phyloP scores from a whole-genome alignment of 2,113 vertebrate genomes.

The Leptobrachium ailaonicum region DNA sequence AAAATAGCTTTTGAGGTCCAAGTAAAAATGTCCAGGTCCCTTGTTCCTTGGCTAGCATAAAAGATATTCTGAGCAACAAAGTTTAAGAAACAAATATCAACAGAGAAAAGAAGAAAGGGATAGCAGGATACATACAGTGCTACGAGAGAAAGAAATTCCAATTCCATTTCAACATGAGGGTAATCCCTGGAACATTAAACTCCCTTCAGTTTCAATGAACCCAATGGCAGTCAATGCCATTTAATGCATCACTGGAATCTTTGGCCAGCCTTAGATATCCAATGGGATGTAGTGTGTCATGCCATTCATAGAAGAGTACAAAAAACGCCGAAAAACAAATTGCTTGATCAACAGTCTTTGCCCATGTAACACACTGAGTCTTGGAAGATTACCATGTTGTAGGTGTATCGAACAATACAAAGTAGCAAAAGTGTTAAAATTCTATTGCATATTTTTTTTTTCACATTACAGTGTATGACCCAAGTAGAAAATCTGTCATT shows the following conservation, averaged over 20 bases:
- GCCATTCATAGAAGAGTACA: slow-evolving; percentile 79
- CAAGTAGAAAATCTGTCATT: no score
- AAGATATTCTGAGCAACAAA: slow-evolving; percentile 95
- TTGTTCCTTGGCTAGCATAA: slow-evolving; percentile 98
- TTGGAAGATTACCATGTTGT: no score
- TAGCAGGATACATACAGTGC: slow-evolving; percentile 61
- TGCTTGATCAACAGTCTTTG: no score
- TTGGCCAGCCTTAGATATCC: slow-evolving; percentile 54
- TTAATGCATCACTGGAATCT: no score
- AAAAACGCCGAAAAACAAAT: slow-evolving; percentile 31
- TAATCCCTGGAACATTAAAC: not conserved
- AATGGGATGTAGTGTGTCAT: slow-evolving; percentile 92
- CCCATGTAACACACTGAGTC: no score
- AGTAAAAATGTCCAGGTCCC: slow-evolving; percentile 93
- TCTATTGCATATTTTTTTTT: no score
- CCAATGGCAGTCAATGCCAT: no score
- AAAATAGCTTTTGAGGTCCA: slow-evolving; percentile 93
- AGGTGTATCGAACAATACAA: no score
- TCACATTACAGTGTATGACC: no score
- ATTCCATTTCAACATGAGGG: not conserved
- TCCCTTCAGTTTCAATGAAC: no score
- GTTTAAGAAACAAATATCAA: slow-evolving; percentile 87
- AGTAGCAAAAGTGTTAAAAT: no score
- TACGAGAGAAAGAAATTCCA: not conserved
- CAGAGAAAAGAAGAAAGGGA: slow-evolving; percentile 67